Percentiles rank a stretch among this genome's conserved stretches.
These are phyloP conservation scores for Caenorhabditis latens DNA, from an alignment of 1,140 invertebrate genomes.

Conservation along the genomic window DNA sequence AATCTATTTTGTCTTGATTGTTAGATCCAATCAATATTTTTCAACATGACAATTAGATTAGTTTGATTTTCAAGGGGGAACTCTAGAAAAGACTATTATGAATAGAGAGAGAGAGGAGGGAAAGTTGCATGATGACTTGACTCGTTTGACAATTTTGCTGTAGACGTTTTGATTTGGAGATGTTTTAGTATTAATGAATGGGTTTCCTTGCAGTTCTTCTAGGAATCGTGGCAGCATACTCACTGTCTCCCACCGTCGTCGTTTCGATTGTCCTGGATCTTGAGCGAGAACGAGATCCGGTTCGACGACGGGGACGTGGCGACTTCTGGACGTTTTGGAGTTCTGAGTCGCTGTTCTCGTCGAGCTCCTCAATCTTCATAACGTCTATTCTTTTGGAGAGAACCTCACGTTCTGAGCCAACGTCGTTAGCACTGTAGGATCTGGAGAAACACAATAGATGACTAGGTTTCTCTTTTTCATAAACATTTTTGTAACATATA, in stretches of 20 bases:
- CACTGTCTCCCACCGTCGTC: background rate
- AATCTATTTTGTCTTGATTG: slow-evolving; percentile 51
- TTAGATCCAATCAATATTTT: background rate
- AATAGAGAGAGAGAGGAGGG: background rate
- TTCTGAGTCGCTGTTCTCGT: slow-evolving; percentile 34
- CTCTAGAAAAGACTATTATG: background rate
- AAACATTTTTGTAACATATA: no score
- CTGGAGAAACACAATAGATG: slow-evolving; percentile 31
- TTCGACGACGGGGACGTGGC: slow-evolving; percentile 24
- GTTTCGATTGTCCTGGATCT: slow-evolving; percentile 52
- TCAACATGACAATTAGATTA: slow-evolving; percentile 11
- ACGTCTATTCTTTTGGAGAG: background rate
- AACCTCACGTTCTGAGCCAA: slow-evolving; percentile 47
- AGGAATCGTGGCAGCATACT: slow-evolving; percentile 12
- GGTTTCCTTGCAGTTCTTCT: slow-evolving; percentile 18
- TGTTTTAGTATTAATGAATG: background rate
- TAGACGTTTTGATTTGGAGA: background rate
- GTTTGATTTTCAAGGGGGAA: background rate
- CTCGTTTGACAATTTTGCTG: slow-evolving; percentile 25
- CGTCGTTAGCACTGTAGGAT: slow-evolving; percentile 66
- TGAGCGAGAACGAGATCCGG: slow-evolving; percentile 51
- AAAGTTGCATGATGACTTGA: background rate
- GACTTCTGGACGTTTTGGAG: background rate
- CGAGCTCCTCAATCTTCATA: slow-evolving; percentile 22
- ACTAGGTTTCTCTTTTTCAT: background rate